These are phyloP conservation scores for Myocastor coypus DNA, from an alignment of 2,113 vertebrate genomes.

Conservation along the genomic window DNA sequence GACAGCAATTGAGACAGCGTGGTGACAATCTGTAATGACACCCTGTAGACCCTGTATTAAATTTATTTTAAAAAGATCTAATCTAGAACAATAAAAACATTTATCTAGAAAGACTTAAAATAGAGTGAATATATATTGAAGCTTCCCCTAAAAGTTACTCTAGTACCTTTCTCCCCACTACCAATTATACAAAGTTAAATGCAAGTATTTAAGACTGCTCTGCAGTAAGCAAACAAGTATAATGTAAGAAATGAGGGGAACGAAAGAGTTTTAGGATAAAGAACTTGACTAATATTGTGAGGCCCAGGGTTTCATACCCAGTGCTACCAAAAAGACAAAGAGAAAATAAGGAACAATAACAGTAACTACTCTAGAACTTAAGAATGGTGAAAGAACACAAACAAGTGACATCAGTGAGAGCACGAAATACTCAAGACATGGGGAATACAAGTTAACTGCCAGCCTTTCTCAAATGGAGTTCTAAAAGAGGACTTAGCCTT, in stretches of 20 bases:
- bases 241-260: not conserved
- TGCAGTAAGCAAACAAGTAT: not conserved
- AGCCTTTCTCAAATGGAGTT: constrained; percentile 12
- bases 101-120: constrained; percentile 9
- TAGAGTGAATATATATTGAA: not conserved
- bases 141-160: not conserved
- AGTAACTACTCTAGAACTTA: not conserved
- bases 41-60: no score
- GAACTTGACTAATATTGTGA: not conserved
- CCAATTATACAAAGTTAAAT: not conserved
- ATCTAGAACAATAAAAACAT: not conserved
- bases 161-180: not conserved
- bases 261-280: not conserved
- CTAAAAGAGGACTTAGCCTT: not conserved
- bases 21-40: no score
- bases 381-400: constrained; percentile 44
- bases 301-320: not conserved
- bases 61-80: not conserved
- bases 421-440: not conserved
- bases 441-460: not conserved
- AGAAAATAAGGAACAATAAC: not conserved
- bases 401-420: constrained; percentile 12
- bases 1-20: no score
- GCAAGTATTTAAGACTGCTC: not conserved
- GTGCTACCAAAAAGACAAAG: not conserved